These are phyloP conservation scores for Ylistrum balloti DNA, from an alignment of 1,140 invertebrate species.

Conservation along the genomic window DNA sequence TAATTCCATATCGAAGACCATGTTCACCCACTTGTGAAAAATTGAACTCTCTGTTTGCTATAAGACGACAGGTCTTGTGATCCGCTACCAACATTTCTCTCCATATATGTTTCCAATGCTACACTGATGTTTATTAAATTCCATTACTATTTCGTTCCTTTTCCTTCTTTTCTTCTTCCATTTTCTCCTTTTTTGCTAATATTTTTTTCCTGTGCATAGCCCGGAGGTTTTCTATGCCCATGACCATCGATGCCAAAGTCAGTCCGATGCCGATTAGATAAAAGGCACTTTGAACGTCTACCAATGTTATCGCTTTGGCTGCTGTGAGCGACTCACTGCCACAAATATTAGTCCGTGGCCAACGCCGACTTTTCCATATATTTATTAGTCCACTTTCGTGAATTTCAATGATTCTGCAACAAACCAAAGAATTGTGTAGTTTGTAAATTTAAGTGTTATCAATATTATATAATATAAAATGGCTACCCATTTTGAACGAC, in stretches of 20 bases:
- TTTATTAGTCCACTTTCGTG: conserved; percentile 65
- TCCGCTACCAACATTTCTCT: no score
- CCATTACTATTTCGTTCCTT: neutral
- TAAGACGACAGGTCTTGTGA: no score
- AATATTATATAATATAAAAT: no score
- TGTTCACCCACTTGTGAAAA: no score
- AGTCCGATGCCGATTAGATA: conserved; percentile 63
- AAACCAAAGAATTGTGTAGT: neutral
- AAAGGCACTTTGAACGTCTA: conserved; percentile 69
- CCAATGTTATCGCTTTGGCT: conserved; percentile 59
- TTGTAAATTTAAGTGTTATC: no score
- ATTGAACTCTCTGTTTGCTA: no score
- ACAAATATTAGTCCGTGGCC: conserved; percentile 61
- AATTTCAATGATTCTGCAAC: conserved; percentile 64
- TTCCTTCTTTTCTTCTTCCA: neutral
- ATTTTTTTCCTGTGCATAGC: neutral
- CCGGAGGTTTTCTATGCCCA: conserved; percentile 54
- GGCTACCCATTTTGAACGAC: no score
- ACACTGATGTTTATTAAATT: no score
- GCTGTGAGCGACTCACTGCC: conserved; percentile 45
- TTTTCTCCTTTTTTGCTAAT: neutral
- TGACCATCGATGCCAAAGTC: conserved; percentile 41
- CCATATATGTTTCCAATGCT: no score
- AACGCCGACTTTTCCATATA: conserved; percentile 64
- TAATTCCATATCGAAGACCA: no score